Evolutionary conservation across 2,113 vertebrate genomes (phyloP), one percentile per base, ranked within the genome.

Genomic region (Grammomys surdaster): DNA sequence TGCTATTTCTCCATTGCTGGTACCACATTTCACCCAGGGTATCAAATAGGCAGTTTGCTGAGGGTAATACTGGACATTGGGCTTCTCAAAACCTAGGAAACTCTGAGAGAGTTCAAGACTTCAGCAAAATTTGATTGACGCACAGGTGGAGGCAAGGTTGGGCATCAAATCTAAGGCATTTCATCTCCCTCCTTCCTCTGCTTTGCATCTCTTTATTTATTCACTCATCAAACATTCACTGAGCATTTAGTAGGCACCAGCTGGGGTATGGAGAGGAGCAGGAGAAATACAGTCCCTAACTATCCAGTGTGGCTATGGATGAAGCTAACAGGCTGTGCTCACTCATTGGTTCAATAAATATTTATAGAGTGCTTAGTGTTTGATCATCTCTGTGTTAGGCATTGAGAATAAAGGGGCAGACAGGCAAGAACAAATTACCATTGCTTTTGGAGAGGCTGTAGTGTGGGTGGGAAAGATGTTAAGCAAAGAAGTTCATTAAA

Each of bases 161-260:
- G 33, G 67, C 76, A 95, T 4, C 94, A 90, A 88, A 69, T 67
- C 24, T 31, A 84, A 82, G 72, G 1, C 7, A 3, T 69, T 14
- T 19, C 10, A 11, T 28, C 22, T 26, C 26, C 33, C 28, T 43
- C 48, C 8, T 20, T 51, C 46, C 22, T 19, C 14, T 3, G 2
- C 28, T 36, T 16, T 33, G 8, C 7, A 31, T 76, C 4, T 82
- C 77, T 51, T 92, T 33, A 43, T 46, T 96, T 16, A 72, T 33
- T 72, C 84, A 60, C 54, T 88, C 90, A 87, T 80, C 67, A 90
- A 67, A 94, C 46, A 77, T 95, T 95, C 92, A 87, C n/a, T 91
- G 69, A 93, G 20, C 69, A 76, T 60, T 67, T 81, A 88, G 28
- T 72, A 12, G 77, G 28, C 33, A 84, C 17, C 78, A 95, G 40